Percentiles rank a stretch among this genome's conserved stretches.
Conservation (phyloP, 2,113 vertebrate genomes). For the Indicator indicator region DNA sequence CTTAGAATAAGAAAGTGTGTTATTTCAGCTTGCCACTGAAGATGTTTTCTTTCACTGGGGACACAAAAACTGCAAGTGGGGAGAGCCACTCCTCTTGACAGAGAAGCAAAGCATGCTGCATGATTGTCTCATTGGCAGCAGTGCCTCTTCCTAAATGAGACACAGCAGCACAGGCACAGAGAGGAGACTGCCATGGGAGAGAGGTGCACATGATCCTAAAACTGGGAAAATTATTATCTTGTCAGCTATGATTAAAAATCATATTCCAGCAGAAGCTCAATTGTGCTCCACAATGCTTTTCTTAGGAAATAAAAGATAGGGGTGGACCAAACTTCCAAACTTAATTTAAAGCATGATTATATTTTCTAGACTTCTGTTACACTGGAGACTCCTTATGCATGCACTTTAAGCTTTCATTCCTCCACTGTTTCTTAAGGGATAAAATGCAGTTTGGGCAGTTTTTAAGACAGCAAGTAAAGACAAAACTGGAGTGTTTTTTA, state of each 20-base stretch:
- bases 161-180: background rate
- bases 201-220: background rate
- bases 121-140: background rate
- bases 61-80: background rate
- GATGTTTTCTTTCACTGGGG: background rate
- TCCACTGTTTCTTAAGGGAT: background rate
- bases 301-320: background rate
- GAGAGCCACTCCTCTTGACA: background rate
- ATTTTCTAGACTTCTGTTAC: background rate
- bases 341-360: slow-evolving; percentile 14
- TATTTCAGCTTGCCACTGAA: background rate
- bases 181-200: background rate
- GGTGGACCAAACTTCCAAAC: background rate
- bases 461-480: background rate
- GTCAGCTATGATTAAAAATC: background rate
- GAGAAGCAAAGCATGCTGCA: background rate
- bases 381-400: background rate
- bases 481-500: background rate
- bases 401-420: background rate
- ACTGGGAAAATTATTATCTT: background rate
- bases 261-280: background rate
- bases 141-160: background rate
- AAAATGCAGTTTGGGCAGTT: background rate
- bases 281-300: background rate
- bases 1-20: background rate